phyloP scores from a whole-genome alignment of 1,140 invertebrate species.

The Philaenus spumarius region DNA sequence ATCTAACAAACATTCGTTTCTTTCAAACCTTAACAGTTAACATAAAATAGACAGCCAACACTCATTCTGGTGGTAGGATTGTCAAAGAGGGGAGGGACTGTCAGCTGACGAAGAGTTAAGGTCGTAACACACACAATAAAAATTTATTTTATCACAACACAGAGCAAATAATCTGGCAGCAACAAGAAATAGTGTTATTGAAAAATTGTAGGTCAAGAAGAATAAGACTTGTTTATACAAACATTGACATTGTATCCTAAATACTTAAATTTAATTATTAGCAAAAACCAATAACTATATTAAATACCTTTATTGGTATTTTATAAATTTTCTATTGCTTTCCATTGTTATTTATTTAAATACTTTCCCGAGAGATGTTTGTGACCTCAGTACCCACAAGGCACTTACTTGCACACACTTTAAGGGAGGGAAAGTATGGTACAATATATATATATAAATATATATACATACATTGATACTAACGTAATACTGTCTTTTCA shows the following conservation, averaged over 20 bases:
- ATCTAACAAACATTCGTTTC: constrained; percentile 15
- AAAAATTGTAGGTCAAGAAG: constrained; percentile 14
- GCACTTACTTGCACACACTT: constrained; percentile 16
- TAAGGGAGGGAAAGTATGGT: neutral
- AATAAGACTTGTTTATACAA: constrained; percentile 21
- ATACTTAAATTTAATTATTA: constrained; percentile 15
- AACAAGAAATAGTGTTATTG: constrained; percentile 22
- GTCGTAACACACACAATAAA: constrained; percentile 23
- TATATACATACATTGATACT: constrained; percentile 10
- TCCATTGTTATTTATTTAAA: constrained; percentile 20
- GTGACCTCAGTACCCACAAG: constrained; percentile 16
- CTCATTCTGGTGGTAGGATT: constrained; percentile 11
- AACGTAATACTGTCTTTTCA: constrained; percentile 17
- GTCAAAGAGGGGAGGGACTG: constrained; percentile 17
- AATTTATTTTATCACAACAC: constrained; percentile 30
- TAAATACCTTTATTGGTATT: constrained; percentile 11
- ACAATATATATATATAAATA: neutral
- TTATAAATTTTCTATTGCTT: constrained; percentile 21
- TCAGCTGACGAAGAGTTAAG: constrained; percentile 25
- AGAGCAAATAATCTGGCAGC: constrained; percentile 30
- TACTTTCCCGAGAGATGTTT: constrained; percentile 19
- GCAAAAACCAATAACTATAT: constrained; percentile 13
- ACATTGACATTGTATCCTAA: constrained; percentile 17
- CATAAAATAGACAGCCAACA: constrained; percentile 26
- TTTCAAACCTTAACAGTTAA: constrained; percentile 23